Evolutionary conservation across 2,888 invertebrate species (phyloP), one percentile per base, ranked within the genome.

Genomic region (Parascotia fuliginaria): DNA sequence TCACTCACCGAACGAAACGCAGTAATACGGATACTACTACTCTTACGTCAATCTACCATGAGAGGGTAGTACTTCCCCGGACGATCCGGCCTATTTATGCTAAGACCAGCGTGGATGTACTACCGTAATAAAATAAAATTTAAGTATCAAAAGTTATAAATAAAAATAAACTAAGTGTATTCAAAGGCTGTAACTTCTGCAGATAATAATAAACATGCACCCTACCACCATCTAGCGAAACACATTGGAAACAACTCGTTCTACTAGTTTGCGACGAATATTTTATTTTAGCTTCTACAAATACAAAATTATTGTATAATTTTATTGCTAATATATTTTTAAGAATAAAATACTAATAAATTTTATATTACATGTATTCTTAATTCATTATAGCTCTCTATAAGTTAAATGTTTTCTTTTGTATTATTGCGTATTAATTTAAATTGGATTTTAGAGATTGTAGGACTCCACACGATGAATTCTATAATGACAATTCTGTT

Each of bases 141-240:
- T n/a, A n/a, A n/a, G n/a, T n/a, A n/a, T n/a, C n/a, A n/a, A n/a
- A n/a, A n/a, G n/a, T n/a, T n/a, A n/a, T n/a, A n/a, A n/a, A n/a
- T n/a, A n/a, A n/a, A n/a, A n/a, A n/a, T n/a, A n/a, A n/a, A n/a
- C n/a, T n/a, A 19, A 3, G 19, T 3, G 2, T 19, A 19, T 19
- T 19, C 19, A 19, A 19, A 19, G 19, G 19, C 5, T 19, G 5
- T 3, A 19, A 19, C 5, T 5, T 5, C 5, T 19, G 19, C 5
- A 19, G 4, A 24, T 6, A 24, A 7, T 24, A 24, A 24, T 24
- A 24, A 7, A 24, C 7, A 7, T 24, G 24, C 37, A 32, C 40
- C 45, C 48, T 40, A 64, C 39, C 67, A 65, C 64, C 68, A 67
- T 63, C 64, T 59, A 59, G 33, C 4, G 22, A 6, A 28, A 9